These are phyloP conservation scores for Hyperopisus bebe DNA, from an alignment of 2,113 vertebrate species.

Conservation along the genomic window DNA sequence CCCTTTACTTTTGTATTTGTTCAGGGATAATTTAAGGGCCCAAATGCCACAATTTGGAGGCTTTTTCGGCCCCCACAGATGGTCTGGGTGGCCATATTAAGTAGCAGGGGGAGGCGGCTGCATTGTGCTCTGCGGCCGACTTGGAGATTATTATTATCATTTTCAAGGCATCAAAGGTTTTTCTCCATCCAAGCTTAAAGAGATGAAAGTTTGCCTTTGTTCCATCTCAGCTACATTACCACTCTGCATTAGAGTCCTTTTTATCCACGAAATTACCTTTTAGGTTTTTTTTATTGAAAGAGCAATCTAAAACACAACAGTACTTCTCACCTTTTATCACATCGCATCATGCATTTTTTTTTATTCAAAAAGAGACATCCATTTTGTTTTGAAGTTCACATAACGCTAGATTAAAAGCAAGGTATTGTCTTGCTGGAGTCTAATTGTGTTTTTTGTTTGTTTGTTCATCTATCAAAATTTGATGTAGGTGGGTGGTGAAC, in stretches of 20 bases:
- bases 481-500: slow-evolving; percentile 47
- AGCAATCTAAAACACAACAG: slow-evolving; percentile 62
- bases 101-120: slow-evolving; percentile 51
- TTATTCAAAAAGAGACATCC: slow-evolving; percentile 58
- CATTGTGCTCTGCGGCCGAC: slow-evolving; percentile 64
- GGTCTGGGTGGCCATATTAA: slow-evolving; percentile 62
- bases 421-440: slow-evolving; percentile 62
- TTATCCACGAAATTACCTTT: slow-evolving; percentile 81
- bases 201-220: slow-evolving; percentile 80
- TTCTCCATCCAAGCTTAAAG: slow-evolving; percentile 76
- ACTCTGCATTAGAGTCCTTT: slow-evolving; percentile 74
- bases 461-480: slow-evolving; percentile 48
- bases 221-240: slow-evolving; percentile 74
- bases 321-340: slow-evolving; percentile 65
- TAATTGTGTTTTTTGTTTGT: slow-evolving; percentile 53
- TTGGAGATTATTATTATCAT: slow-evolving; percentile 77
- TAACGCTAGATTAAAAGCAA: slow-evolving; percentile 58
- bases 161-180: slow-evolving; percentile 78
- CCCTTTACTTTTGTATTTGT: slow-evolving; percentile 59
- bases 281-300: slow-evolving; percentile 71
- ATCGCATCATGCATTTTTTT: slow-evolving; percentile 45
- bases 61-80: slow-evolving; percentile 31
- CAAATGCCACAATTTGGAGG: slow-evolving; percentile 56
- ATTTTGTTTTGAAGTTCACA: slow-evolving; percentile 56
- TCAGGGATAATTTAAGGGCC: slow-evolving; percentile 56